Evolutionary conservation across 2,888 invertebrate genomes (phyloP).

Genomic region (Ormyrus pomaceus): DNA sequence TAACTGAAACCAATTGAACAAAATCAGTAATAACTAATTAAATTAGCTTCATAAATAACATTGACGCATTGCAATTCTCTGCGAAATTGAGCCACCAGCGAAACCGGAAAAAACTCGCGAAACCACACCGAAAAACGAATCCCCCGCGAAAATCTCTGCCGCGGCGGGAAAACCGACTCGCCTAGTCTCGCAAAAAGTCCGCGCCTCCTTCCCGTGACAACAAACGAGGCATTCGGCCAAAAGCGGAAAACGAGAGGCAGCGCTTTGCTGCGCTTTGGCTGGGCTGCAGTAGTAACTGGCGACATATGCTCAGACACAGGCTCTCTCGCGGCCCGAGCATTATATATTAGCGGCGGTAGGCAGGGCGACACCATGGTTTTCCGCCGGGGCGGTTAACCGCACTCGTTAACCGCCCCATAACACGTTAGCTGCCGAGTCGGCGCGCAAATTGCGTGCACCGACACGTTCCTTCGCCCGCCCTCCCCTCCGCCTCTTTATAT

Average conservation of each 20-base stretch:
- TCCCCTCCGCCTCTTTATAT: slow-evolving; percentile 47
- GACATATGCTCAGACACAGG: slow-evolving; percentile 73
- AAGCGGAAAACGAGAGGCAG: slow-evolving; percentile 10
- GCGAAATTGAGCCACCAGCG: too few relatives aligned
- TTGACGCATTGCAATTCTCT: too few relatives aligned
- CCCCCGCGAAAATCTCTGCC: too few relatives aligned
- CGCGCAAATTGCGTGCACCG: slow-evolving; percentile 61
- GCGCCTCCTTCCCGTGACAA: not conserved
- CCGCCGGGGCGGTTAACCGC: slow-evolving; percentile 72
- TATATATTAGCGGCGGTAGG: slow-evolving; percentile 58
- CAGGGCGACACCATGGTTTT: slow-evolving; percentile 61
- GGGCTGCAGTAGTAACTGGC: slow-evolving; percentile 67
- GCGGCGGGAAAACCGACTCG: too few relatives aligned
- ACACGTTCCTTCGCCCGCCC: slow-evolving; percentile 54
- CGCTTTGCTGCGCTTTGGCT: not conserved
- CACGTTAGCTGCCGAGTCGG: slow-evolving; percentile 64
- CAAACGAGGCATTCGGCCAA: not conserved
- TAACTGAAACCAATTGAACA: too few relatives aligned
- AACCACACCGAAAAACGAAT: not conserved
- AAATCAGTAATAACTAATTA: too few relatives aligned
- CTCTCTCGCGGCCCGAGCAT: slow-evolving; percentile 32
- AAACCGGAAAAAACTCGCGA: too few relatives aligned
- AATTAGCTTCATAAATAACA: too few relatives aligned
- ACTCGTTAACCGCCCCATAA: slow-evolving; percentile 73
- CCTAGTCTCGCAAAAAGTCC: too few relatives aligned